Conservation (phyloP, 1,140 invertebrate genomes). For the Tetragonula clypearis region DNA sequence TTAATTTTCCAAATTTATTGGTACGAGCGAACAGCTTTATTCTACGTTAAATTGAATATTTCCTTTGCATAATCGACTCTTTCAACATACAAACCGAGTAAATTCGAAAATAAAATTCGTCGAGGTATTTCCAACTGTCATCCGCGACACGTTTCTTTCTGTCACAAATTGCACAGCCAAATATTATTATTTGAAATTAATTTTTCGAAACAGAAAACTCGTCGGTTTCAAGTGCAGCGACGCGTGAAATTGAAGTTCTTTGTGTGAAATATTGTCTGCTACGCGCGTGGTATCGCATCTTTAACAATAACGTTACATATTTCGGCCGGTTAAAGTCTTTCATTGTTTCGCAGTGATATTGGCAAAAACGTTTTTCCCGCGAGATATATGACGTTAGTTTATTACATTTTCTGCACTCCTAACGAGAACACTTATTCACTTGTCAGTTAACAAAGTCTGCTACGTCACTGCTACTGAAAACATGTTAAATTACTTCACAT, state of each 20-base stretch:
- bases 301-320: neutral
- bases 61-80: neutral
- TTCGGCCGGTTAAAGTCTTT: neutral
- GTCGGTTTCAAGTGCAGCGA: neutral
- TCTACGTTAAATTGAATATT: neutral
- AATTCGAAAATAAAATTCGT: neutral
- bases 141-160: neutral
- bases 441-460: constrained; percentile 8
- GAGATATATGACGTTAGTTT: neutral
- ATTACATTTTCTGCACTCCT: neutral
- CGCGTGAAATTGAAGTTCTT: neutral
- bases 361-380: neutral
- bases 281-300: neutral
- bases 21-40: neutral
- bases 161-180: neutral
- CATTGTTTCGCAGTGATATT: neutral
- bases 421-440: neutral
- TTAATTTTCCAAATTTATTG: too few species aligned
- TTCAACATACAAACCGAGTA: neutral
- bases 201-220: neutral
- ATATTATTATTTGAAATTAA: neutral
- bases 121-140: neutral
- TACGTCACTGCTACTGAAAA: neutral
- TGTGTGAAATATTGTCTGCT: neutral
- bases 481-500: neutral